These are phyloP conservation scores for Halocaridina rubra DNA, from an alignment of 2,888 invertebrate genomes.

Conservation along the genomic window DNA sequence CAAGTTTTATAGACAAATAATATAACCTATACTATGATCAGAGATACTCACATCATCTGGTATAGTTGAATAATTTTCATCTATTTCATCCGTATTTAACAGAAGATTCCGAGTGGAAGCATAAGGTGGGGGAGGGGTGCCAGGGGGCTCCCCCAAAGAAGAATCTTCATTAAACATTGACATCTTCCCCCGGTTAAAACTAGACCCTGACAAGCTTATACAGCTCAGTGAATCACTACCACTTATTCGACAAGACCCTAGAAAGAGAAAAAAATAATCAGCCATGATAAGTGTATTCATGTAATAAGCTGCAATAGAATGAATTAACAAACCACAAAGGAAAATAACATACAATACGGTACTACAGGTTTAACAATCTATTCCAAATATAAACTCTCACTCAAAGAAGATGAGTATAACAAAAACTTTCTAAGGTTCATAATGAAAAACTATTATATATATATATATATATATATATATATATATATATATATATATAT, in stretches of 20 bases:
- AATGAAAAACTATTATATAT: too few species aligned
- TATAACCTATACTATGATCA: not conserved
- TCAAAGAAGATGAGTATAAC: too few species aligned
- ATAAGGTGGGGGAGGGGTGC: slow-evolving; percentile 63
- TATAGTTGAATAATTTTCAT: slow-evolving; percentile 56
- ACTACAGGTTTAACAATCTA: too few species aligned
- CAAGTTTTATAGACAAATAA: not conserved
- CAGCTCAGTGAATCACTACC: slow-evolving; percentile 48
- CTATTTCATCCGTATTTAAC: slow-evolving; percentile 35
- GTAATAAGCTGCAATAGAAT: too few species aligned
- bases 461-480: too few species aligned
- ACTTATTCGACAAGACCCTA: slow-evolving; percentile 35
- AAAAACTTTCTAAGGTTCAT: too few species aligned
- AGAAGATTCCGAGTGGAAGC: slow-evolving; percentile 5
- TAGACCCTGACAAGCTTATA: slow-evolving; percentile 17
- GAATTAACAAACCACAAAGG: too few species aligned
- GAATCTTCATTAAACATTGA: slow-evolving; percentile 42
- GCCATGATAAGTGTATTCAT: too few species aligned
- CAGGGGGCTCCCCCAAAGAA: slow-evolving; percentile 48
- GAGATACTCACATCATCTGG: slow-evolving; percentile 59
- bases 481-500: too few species aligned
- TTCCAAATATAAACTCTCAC: too few species aligned
- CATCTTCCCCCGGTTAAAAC: slow-evolving; percentile 26
- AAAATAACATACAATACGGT: too few species aligned
- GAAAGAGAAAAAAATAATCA: too few species aligned